Conservation (phyloP, 1,140 invertebrate species). For the Pseudachorutes palmiensis region DNA sequence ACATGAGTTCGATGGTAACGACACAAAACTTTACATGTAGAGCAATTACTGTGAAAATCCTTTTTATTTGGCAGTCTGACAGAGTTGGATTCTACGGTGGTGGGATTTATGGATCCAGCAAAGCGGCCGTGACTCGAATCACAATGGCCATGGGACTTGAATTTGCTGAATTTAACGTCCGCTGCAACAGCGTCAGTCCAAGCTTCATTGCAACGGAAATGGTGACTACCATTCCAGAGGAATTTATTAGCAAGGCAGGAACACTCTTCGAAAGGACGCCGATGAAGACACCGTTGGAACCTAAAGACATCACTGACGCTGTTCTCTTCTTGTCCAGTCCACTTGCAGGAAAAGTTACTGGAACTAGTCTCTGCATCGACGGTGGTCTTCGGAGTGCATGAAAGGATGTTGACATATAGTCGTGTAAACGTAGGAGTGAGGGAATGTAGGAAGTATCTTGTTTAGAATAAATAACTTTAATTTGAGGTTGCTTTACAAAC, state of each 20-base stretch:
- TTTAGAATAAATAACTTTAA: too few relatives aligned
- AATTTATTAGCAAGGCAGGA: not conserved
- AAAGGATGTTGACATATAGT: too few relatives aligned
- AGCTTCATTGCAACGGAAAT: not conserved
- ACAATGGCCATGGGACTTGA: constrained; percentile 9
- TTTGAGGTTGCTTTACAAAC: too few relatives aligned
- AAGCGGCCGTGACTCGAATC: not conserved
- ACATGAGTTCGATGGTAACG: constrained; percentile 18
- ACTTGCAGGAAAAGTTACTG: not conserved
- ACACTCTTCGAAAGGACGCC: not conserved
- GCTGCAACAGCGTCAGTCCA: constrained; percentile 8
- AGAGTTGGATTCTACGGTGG: not conserved
- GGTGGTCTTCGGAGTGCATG: not conserved
- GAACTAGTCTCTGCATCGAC: not conserved
- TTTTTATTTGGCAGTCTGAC: not conserved
- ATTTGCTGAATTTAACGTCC: not conserved
- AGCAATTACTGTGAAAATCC: not conserved
- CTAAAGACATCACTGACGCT: not conserved
- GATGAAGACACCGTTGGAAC: not conserved
- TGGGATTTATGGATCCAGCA: not conserved
- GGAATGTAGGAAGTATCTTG: too few relatives aligned
- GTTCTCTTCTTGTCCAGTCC: not conserved
- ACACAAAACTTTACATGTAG: not conserved
- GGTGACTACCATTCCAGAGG: not conserved
- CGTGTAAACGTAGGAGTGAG: too few relatives aligned